phyloP scores from a whole-genome alignment of 2,888 invertebrate genomes.

The Eueremaeus valkanovi region DNA sequence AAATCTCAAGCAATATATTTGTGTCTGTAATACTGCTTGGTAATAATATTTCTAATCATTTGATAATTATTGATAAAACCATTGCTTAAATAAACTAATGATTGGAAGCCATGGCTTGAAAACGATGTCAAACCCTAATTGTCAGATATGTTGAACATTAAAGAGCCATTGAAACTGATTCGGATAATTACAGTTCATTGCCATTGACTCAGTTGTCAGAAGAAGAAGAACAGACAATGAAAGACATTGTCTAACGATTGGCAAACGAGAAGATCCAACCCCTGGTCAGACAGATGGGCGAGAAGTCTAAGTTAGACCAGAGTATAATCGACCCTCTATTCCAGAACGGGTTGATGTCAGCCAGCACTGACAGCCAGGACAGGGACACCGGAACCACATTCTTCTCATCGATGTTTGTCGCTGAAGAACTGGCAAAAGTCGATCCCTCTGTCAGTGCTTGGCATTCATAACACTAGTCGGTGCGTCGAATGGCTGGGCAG shows the following conservation, averaged over 20 bases:
- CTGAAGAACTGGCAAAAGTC: slow-evolving; percentile 89
- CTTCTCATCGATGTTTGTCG: slow-evolving; percentile 78
- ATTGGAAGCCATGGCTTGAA: neutral
- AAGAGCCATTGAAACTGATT: neutral
- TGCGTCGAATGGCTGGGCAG: too few species aligned
- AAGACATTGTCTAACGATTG: slow-evolving; percentile 86
- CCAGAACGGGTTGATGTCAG: slow-evolving; percentile 90
- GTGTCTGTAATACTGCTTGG: too few species aligned
- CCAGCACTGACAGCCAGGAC: slow-evolving; percentile 80
- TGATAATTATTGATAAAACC: too few species aligned
- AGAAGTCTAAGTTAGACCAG: slow-evolving; percentile 72
- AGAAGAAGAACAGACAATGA: slow-evolving; percentile 85
- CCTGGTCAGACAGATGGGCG: slow-evolving; percentile 87
- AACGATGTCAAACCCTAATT: neutral
- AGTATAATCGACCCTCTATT: slow-evolving; percentile 73
- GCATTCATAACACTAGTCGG: too few species aligned
- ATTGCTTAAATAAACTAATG: too few species aligned
- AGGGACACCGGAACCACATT: slow-evolving; percentile 86
- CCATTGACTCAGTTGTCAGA: slow-evolving; percentile 79
- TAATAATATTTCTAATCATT: too few species aligned
- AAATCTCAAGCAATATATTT: too few species aligned
- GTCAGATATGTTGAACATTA: neutral
- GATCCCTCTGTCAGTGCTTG: slow-evolving; percentile 83
- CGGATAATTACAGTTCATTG: too few species aligned
- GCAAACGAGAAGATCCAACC: slow-evolving; percentile 86